These are phyloP conservation scores for Calonectris borealis DNA, from an alignment of 2,113 vertebrate genomes.

Conservation along the genomic window DNA sequence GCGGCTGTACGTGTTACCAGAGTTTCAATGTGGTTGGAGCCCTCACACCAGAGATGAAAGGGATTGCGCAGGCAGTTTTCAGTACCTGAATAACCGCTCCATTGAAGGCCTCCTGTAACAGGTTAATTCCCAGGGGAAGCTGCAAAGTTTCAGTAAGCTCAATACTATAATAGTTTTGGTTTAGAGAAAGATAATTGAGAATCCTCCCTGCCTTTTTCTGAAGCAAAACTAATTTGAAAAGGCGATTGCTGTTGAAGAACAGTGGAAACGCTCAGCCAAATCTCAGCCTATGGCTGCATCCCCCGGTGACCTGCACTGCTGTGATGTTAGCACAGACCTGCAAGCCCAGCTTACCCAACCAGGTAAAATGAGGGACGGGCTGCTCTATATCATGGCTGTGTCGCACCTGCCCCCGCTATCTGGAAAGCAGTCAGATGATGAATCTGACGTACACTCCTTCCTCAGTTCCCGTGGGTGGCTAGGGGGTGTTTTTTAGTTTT, in stretches of 20 bases:
- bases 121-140: neutral
- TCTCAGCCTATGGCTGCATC: neutral
- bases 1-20: neutral
- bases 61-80: neutral
- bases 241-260: neutral
- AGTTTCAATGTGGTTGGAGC: neutral
- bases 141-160: neutral
- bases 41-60: neutral
- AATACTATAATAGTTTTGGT: neutral
- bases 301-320: neutral
- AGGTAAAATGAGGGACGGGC: neutral
- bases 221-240: neutral
- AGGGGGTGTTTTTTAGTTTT: rapidly evolving
- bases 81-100: neutral
- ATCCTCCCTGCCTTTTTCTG: neutral
- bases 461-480: neutral
- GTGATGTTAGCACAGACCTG: neutral
- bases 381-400: neutral
- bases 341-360: neutral
- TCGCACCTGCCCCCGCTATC: neutral
- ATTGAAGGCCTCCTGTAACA: neutral
- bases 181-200: neutral
- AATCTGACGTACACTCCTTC: neutral
- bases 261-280: neutral
- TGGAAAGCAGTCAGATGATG: neutral